These are phyloP conservation scores for Sphecodes monilicornis DNA, from an alignment of 2,888 invertebrate species.

Conservation along the genomic window DNA sequence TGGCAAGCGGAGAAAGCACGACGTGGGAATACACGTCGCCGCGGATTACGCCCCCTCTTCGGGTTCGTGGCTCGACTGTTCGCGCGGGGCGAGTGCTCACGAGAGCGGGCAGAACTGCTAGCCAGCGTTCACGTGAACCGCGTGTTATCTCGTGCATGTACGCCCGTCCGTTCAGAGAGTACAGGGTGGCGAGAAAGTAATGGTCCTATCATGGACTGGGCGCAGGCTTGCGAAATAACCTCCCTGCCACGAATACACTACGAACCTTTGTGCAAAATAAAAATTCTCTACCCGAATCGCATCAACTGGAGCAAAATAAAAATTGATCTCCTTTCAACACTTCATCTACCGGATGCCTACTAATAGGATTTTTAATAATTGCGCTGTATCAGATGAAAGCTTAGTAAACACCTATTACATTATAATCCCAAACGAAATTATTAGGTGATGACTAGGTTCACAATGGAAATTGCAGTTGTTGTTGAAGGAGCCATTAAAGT, in stretches of 20 bases:
- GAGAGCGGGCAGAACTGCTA: conserved; percentile 32
- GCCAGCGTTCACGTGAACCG: conserved; percentile 38
- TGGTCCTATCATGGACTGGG: neutral
- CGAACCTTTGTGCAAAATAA: neutral
- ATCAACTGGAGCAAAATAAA: neutral
- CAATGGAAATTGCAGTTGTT: too few species aligned
- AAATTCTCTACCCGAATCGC: too few species aligned
- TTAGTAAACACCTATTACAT: too few species aligned
- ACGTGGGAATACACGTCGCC: conserved; percentile 81
- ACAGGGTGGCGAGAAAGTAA: conserved; percentile 3
- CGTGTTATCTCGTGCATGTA: conserved; percentile 50
- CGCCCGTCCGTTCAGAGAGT: neutral
- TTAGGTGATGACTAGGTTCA: too few species aligned
- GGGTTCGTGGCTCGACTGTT: conserved; percentile 29
- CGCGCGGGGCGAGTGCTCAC: conserved; percentile 33
- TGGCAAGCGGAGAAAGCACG: conserved; percentile 70
- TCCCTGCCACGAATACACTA: neutral
- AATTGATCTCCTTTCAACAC: neutral
- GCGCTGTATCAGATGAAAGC: too few species aligned
- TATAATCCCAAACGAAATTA: neutral
- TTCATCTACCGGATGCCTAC: too few species aligned
- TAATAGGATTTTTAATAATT: too few species aligned
- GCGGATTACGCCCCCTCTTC: conserved; percentile 80
- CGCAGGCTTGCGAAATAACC: neutral
- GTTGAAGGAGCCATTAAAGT: too few species aligned